Evolutionary conservation across 2,888 invertebrate species (phyloP).

Genomic region (Brachylomia viminalis): DNA sequence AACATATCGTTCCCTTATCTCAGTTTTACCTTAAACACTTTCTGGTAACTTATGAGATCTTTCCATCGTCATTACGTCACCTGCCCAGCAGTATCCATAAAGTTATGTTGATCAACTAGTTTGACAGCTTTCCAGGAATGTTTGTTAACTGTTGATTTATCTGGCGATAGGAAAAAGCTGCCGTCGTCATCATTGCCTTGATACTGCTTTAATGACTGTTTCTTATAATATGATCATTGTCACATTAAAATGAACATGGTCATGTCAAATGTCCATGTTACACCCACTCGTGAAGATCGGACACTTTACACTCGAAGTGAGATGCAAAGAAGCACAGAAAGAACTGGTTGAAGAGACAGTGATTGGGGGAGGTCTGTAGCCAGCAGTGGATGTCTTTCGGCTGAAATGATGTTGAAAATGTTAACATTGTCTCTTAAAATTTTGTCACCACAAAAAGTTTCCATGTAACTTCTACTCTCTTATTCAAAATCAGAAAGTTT

Average conservation of each 20-base stretch:
- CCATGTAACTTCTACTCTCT: neutral
- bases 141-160: conserved; percentile 12
- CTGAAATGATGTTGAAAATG: too few relatives aligned
- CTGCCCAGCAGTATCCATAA: conserved; percentile 1
- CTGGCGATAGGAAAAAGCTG: neutral
- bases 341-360: too few relatives aligned
- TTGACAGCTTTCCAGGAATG: conserved; percentile 15
- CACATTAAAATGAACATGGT: too few relatives aligned
- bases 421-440: too few relatives aligned
- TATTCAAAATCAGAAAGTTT: neutral
- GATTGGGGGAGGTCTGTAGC: too few relatives aligned
- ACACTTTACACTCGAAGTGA: too few relatives aligned
- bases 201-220: neutral
- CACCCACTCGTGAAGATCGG: too few relatives aligned
- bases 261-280: too few relatives aligned
- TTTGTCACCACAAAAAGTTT: neutral
- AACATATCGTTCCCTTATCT: conserved; percentile 20
- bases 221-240: neutral
- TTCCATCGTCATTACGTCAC: conserved; percentile 1
- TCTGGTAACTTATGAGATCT: conserved; percentile 17
- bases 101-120: conserved; percentile 14
- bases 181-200: neutral
- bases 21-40: conserved; percentile 14
- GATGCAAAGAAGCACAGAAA: too few relatives aligned
- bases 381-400: too few relatives aligned